These are phyloP conservation scores for Macroglossus sobrinus DNA, from an alignment of 2,113 vertebrate genomes.

Conservation along the genomic window DNA sequence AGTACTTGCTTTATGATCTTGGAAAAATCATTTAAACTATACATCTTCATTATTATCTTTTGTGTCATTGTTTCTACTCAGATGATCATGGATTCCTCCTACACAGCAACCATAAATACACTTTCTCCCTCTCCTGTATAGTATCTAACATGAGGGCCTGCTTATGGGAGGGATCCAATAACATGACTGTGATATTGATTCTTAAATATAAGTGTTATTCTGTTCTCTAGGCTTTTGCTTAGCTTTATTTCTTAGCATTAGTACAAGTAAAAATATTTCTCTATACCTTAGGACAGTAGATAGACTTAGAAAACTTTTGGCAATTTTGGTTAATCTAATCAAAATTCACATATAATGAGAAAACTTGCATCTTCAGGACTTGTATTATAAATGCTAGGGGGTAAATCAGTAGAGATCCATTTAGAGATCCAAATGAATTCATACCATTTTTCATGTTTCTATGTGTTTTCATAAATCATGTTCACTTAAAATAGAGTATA, in stretches of 20 bases:
- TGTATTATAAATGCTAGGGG: neutral
- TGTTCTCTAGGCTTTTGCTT: neutral
- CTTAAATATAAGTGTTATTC: neutral
- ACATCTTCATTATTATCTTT: neutral
- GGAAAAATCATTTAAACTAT: neutral
- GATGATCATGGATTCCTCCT: neutral
- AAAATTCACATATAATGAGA: neutral
- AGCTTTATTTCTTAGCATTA: neutral
- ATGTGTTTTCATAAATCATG: neutral
- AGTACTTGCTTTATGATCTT: neutral
- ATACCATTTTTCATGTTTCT: neutral
- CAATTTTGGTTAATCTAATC: neutral
- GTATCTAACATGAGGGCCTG: neutral
- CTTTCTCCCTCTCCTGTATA: neutral
- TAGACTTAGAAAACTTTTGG: neutral
- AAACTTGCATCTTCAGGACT: neutral
- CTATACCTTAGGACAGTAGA: neutral
- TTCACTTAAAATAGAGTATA: neutral
- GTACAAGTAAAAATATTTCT: neutral
- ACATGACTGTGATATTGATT: neutral
- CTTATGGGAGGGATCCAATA: neutral
- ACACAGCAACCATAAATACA: neutral
- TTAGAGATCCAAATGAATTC: conserved; percentile 29
- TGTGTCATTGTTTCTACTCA: neutral
- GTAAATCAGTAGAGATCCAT: neutral